Evolutionary conservation across 2,888 invertebrate species (phyloP).

Genomic region (Pyrrhia umbra): DNA sequence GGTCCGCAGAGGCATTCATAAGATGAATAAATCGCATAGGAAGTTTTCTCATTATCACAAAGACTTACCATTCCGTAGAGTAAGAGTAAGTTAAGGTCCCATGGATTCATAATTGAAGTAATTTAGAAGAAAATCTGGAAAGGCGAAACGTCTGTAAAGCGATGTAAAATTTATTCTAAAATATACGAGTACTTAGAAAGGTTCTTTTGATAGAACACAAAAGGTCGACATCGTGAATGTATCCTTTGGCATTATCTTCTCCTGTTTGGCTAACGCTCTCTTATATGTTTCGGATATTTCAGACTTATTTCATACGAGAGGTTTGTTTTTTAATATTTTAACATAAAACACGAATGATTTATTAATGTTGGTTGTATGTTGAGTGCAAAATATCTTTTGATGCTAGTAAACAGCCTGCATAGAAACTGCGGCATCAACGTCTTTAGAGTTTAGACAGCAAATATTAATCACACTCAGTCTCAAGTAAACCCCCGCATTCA

Average conservation of each 20-base stretch:
- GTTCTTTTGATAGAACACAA: conserved; percentile 54
- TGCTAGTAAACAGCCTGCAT: neutral
- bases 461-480: conserved; percentile 43
- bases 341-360: conserved; percentile 12
- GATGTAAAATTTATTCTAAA: conserved; percentile 59
- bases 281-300: conserved; percentile 22
- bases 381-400: conserved; percentile 2
- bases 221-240: conserved; percentile 57
- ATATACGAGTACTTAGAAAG: conserved; percentile 52
- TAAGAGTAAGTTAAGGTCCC: conserved; percentile 61
- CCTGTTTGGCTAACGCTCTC: conserved; percentile 32
- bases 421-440: conserved; percentile 10
- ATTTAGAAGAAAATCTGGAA: conserved; percentile 54
- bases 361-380: conserved; percentile 16
- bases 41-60: conserved; percentile 57
- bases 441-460: conserved; percentile 29
- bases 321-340: conserved; percentile 21
- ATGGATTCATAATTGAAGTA: conserved; percentile 62
- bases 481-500: conserved; percentile 36
- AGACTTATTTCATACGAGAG: conserved; percentile 27
- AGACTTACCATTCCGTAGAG: conserved; percentile 55
- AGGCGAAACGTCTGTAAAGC: conserved; percentile 50
- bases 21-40: conserved; percentile 47
- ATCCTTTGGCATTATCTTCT: conserved; percentile 50
- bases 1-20: conserved; percentile 49